These are phyloP conservation scores for Scaptomyza polygonia DNA, from an alignment of 2,888 invertebrate species.

Conservation along the genomic window DNA sequence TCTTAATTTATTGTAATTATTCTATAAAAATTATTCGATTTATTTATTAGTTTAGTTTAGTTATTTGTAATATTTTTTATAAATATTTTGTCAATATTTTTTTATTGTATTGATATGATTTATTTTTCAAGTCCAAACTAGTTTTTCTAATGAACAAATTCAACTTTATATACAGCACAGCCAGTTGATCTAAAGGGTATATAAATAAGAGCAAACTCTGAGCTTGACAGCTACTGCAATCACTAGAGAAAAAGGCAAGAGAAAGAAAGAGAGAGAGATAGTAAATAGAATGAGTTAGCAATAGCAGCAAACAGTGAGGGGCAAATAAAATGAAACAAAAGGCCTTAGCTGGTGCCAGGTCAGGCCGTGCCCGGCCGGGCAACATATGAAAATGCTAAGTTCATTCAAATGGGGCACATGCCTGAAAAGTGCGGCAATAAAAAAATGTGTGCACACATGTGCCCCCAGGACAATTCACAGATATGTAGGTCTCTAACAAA, in stretches of 20 bases:
- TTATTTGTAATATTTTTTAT: no score
- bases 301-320: background rate
- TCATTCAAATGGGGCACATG: slow-evolving; percentile 70
- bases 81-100: no score
- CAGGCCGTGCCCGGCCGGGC: background rate
- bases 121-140: no score
- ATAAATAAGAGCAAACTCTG: slow-evolving; percentile 56
- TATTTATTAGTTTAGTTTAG: no score
- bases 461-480: slow-evolving; percentile 57
- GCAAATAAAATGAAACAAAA: slow-evolving; percentile 58
- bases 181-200: slow-evolving; percentile 5
- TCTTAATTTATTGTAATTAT: no score
- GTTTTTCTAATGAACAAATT: no score
- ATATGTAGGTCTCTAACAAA: slow-evolving; percentile 45
- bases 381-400: slow-evolving; percentile 62
- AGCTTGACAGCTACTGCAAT: background rate
- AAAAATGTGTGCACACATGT: slow-evolving; percentile 65
- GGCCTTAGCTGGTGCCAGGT: slow-evolving; percentile 20
- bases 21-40: no score
- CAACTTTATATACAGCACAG: background rate
- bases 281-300: background rate
- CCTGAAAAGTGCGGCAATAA: slow-evolving; percentile 64
- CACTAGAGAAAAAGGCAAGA: background rate
- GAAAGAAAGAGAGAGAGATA: background rate
- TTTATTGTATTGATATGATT: no score